Percentiles rank a stretch among this genome's conserved stretches.
These are phyloP conservation scores for Acleris sparsana DNA, from an alignment of 2,888 invertebrate genomes.

Conservation along the genomic window DNA sequence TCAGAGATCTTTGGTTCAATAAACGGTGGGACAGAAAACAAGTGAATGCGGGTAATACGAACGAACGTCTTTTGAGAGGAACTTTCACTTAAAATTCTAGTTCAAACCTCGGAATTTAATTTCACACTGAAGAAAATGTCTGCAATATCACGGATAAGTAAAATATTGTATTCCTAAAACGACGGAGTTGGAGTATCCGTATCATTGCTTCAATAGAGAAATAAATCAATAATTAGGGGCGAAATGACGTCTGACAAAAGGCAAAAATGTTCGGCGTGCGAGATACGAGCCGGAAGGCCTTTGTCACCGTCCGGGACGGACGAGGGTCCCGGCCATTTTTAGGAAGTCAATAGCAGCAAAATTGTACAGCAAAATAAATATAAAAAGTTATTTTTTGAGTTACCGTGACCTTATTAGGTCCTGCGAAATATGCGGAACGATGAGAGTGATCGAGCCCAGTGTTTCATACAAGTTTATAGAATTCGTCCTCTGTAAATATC, in stretches of 20 bases:
- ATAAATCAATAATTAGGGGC: conserved; percentile 34
- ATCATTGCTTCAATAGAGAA: conserved; percentile 22
- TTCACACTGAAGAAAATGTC: no score
- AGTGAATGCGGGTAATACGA: no score
- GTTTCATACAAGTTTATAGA: no score
- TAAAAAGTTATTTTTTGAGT: not conserved
- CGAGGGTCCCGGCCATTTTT: conserved; percentile 13
- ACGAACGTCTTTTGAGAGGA: no score
- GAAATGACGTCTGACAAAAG: conserved; percentile 19
- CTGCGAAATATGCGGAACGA: not conserved
- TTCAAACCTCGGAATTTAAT: no score
- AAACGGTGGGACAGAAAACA: no score
- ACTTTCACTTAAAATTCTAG: no score
- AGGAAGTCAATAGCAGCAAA: conserved; percentile 8
- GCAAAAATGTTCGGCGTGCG: conserved; percentile 9
- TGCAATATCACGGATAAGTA: no score
- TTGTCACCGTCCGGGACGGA: not conserved
- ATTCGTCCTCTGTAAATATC: no score
- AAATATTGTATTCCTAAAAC: no score
- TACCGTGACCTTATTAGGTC: not conserved
- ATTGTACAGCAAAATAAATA: conserved; percentile 6
- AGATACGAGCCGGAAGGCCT: conserved; percentile 5
- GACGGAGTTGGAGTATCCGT: conserved; percentile 13
- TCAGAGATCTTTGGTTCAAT: no score
- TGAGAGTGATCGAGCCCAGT: no score